phyloP scores from a whole-genome alignment of 2,797 vertebrate species.

The Staurois parvus region DNA sequence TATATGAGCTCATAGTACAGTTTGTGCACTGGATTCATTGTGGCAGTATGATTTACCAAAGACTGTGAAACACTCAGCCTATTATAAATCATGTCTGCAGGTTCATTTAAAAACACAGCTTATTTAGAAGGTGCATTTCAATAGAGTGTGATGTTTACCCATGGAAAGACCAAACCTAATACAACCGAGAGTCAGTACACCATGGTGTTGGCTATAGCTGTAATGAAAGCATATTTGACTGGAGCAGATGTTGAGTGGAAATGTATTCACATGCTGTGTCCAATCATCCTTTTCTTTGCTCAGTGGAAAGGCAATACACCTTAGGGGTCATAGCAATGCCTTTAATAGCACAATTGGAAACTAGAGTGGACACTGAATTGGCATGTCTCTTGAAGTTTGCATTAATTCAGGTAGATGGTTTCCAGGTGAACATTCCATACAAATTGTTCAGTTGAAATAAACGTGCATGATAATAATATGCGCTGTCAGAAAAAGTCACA shows the following conservation, averaged over 20 bases:
- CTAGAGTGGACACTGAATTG: neutral
- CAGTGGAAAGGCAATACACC: slow-evolving; percentile 4
- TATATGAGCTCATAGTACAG: neutral
- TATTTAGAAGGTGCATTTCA: neutral
- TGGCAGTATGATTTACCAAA: neutral
- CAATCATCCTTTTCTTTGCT: slow-evolving; percentile 2
- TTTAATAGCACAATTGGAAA: neutral
- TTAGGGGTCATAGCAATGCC: neutral
- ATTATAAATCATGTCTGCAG: neutral
- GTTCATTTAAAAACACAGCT: neutral
- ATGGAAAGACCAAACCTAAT: neutral
- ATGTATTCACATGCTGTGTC: neutral
- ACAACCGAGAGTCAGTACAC: neutral
- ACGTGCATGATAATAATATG: neutral
- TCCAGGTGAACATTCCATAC: slow-evolving; percentile 2
- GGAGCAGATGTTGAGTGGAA: neutral
- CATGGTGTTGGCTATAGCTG: neutral
- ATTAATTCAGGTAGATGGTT: slow-evolving; percentile 10
- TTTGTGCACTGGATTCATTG: neutral
- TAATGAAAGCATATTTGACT: neutral
- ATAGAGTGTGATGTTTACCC: neutral
- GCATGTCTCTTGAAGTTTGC: slow-evolving; percentile 16
- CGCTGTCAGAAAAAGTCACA: too few species aligned
- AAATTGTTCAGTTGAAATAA: neutral
- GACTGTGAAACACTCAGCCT: neutral